Evolutionary conservation across 1,140 invertebrate species (phyloP), one percentile per base, ranked within the genome.

Genomic region (Drusus annulatus): DNA sequence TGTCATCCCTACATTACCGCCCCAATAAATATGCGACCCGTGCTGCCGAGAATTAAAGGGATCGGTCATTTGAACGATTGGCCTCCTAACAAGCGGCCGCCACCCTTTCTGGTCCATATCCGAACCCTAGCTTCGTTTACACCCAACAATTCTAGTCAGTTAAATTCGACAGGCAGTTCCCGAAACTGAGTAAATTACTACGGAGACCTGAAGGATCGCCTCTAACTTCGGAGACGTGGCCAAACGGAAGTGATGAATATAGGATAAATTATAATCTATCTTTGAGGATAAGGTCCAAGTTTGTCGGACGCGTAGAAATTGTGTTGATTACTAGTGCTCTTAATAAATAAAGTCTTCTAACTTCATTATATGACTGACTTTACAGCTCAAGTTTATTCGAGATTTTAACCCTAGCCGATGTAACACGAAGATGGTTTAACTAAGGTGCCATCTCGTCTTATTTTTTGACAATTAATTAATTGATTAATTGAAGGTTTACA

Each of bases 1-100:
- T 10, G 6, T 31, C 73, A 74, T 63, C 76, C 68, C 31, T 6
- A 4, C 7, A 63, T 65, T 73, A 73, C 15, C 50, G 17, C 3
- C 69, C 77, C 69, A 65, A 81, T 81, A 79, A 78, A 69, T 81
- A 81, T 81, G 80, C 80, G 68, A 56, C 58, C 25, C 17, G 52
- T 36, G 17, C 45, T 73, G 68, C 71, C 63, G 78, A 45, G 62
- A 81, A 76, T 81, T 79, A 69, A 17, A 76, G 69, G 69, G 80
- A 81, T 81, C 76, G 80, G 80, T 81, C 80, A 81, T 79, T 81
- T 81, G 76, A 25, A 81, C 76, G 78, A 79, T 81, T 81, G 76
- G 68, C 76, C 51, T 21, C 56, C n/a, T n/a, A n/a, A 7, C 23
- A 63, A 21, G 52, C 60, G 50, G 50, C 51, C n/a, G 8, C 45